Conservation (phyloP, 2,888 invertebrate species). For the Chorisops tibialis region DNA sequence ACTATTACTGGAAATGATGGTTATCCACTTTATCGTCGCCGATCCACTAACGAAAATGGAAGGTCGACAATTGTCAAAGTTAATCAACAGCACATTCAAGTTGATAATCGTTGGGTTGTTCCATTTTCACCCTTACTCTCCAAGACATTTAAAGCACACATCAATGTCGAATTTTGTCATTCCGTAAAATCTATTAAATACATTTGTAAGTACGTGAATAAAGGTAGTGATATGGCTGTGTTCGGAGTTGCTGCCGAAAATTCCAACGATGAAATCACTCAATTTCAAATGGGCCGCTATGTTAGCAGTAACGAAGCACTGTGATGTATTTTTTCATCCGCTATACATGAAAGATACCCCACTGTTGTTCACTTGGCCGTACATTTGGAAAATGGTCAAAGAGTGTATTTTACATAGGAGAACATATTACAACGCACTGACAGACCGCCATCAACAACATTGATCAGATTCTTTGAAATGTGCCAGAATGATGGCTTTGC, state of each 20-base stretch:
- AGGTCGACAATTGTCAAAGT: slow-evolving; percentile 29
- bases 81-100: slow-evolving; percentile 27
- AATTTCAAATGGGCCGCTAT: slow-evolving; percentile 37
- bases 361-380: slow-evolving; percentile 31
- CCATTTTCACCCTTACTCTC: slow-evolving; percentile 42
- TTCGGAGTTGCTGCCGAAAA: slow-evolving; percentile 39
- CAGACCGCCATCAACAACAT: slow-evolving; percentile 36
- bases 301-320: slow-evolving; percentile 35
- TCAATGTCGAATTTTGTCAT: slow-evolving; percentile 48
- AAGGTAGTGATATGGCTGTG: slow-evolving; percentile 46
- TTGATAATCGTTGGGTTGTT: slow-evolving; percentile 44
- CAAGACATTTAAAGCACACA: slow-evolving; percentile 41
- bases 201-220: slow-evolving; percentile 50
- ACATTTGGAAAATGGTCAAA: slow-evolving; percentile 33
- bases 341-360: slow-evolving; percentile 29
- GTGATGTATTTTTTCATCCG: slow-evolving; percentile 34
- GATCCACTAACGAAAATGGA: slow-evolving; percentile 31
- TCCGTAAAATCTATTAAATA: slow-evolving; percentile 50
- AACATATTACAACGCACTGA: slow-evolving; percentile 28
- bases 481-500: too few species aligned
- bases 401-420: slow-evolving; percentile 41
- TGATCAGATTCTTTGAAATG: slow-evolving; percentile 44
- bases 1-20: slow-evolving; percentile 42
- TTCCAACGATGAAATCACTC: slow-evolving; percentile 30
- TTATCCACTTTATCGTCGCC: slow-evolving; percentile 38